Evolutionary conservation across 2,113 vertebrate species (phyloP).

Genomic region (Fregetta grallaria): DNA sequence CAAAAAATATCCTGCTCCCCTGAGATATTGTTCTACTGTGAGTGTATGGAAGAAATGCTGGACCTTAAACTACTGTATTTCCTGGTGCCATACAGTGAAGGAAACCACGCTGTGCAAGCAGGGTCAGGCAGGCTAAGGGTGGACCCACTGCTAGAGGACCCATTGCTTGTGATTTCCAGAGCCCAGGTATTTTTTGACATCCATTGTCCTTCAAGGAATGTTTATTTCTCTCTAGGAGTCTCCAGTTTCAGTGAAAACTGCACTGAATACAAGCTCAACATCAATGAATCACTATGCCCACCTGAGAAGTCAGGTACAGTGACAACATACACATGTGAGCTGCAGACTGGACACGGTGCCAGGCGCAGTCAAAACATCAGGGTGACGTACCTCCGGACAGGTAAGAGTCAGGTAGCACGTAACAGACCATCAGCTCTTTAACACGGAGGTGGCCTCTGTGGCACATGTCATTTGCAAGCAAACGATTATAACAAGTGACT

Average conservation of each 20-base stretch:
- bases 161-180: background rate
- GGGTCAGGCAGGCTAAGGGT: background rate
- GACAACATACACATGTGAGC: constrained; percentile 62
- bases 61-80: background rate
- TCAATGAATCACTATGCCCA: constrained; percentile 19
- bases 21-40: background rate
- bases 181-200: background rate
- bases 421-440: background rate
- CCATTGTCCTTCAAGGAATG: background rate
- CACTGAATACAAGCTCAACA: constrained; percentile 38
- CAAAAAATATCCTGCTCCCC: background rate
- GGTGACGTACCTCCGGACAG: constrained; percentile 59
- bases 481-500: background rate
- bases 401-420: constrained; percentile 48
- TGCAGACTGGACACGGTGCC: constrained; percentile 56
- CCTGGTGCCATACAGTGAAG: background rate
- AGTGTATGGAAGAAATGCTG: background rate
- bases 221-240: constrained; percentile 49
- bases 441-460: background rate
- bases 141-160: background rate
- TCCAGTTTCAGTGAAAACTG: constrained; percentile 4
- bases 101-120: background rate
- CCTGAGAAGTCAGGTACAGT: background rate
- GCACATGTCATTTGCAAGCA: background rate
- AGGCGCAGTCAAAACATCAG: background rate